Base-by-base conservation (phyloP, 2,113 vertebrate genomes). In the Hystrix brachyura region DNA sequence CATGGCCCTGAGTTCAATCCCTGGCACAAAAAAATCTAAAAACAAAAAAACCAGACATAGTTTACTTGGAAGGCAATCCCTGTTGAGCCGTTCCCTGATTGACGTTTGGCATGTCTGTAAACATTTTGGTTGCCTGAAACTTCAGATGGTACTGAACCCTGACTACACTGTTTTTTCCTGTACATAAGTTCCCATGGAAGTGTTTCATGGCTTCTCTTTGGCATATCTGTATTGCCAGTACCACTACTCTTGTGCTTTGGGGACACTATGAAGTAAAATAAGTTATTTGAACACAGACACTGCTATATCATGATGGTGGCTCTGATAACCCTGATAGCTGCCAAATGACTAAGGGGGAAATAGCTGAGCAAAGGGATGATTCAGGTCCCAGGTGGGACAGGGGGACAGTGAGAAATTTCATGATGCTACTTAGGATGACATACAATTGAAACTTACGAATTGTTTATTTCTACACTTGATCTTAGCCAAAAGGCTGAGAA, bases 61-160 rank as follows among this genome's bases (percentile, higher is more conserved):
- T 80, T 86, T 91, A 97, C 12, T 94, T 82, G 57, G 85, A 72
- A 95, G n/a, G 23, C 12, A 27, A 7, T 38, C 43, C 51, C 6
- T 94, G 62, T 87, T 96, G 59, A 82, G 19, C 43, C 32, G 94
- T 92, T 86, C 29, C 23, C 25, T 86, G 29, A 81, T 38, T 93
- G 46, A 65, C 85, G 38, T 88, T 93, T 85, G 59, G 48, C 25
- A 25, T 69, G 38, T 81, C 51, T 92, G 0, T 91, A 90, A 94
- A 60, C 57, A 48, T 82, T 93, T 72, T 79, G 60, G 5, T 64
- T 92, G 10, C 48, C n/a, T 48, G 27, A 90, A 38, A 65, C 38
- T 51, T 48, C 12, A 72, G 5, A 48, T n/a, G 65, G 57, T 83
- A 46, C 48, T 74, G 51, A 55, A 55, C 11, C 12, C 55, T 38